Evolutionary conservation across 2,888 invertebrate species (phyloP).

Genomic region (Chrysina gloriosa): DNA sequence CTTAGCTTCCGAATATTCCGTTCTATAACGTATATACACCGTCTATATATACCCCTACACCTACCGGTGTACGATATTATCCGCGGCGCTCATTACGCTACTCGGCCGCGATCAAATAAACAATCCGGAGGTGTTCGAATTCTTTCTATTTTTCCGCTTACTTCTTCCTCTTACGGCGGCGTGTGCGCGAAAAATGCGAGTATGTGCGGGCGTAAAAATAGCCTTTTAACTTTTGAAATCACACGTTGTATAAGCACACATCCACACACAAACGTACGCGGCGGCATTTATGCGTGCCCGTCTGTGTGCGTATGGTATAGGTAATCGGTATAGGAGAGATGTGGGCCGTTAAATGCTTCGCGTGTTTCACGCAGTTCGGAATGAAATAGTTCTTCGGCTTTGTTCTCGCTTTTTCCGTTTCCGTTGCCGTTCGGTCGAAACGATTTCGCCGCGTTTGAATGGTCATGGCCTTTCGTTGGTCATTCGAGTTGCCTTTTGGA

Average conservation of each 20-base stretch:
- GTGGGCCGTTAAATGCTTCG: slow-evolving; percentile 21
- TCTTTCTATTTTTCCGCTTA: slow-evolving; percentile 20
- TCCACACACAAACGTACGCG: no score
- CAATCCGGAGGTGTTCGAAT: slow-evolving; percentile 26
- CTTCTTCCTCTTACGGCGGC: neutral
- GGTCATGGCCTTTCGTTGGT: no score
- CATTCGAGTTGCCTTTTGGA: no score
- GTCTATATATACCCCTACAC: neutral
- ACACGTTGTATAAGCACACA: slow-evolving; percentile 33
- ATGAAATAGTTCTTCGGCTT: slow-evolving; percentile 3
- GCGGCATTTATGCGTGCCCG: slow-evolving; percentile 20
- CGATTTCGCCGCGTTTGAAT: no score
- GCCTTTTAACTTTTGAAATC: slow-evolving; percentile 33
- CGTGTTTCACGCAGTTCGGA: slow-evolving; percentile 29
- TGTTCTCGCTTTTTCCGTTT: neutral
- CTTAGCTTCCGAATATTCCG: neutral
- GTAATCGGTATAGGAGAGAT: slow-evolving; percentile 5
- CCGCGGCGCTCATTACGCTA: slow-evolving; percentile 23
- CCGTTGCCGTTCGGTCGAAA: neutral
- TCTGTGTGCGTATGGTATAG: slow-evolving; percentile 23
- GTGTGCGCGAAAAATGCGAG: slow-evolving; percentile 20
- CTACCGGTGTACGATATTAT: no score
- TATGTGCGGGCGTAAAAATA: slow-evolving; percentile 28
- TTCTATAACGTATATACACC: neutral
- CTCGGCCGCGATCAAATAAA: slow-evolving; percentile 27